Evolutionary conservation across 2,113 vertebrate genomes (phyloP), one percentile per base, ranked within the genome.

Genomic region (Cyrtonyx montezumae): DNA sequence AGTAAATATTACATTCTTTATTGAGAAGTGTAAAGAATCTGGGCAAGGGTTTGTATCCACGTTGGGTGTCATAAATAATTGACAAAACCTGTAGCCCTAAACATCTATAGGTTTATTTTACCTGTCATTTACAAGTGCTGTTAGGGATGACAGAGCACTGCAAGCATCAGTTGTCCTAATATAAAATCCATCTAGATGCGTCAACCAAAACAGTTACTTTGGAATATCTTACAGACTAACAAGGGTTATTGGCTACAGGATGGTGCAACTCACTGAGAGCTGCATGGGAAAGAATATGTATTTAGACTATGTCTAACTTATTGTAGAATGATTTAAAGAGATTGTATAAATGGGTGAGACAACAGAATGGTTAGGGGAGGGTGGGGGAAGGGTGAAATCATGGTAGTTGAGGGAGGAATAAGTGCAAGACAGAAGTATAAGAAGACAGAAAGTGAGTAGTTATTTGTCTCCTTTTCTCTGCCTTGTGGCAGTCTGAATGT

Each of bases 211-310:
- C n/a, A 19, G 36, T 5, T 43, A 23, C 28, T 53, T 46, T 48
- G 61, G 61, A 81, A 78, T 0, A 1, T 14, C 6, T 13, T 46
- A 36, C 67, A 43, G 17, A 9, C 7, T 68, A 67, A 45, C 1
- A 1, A 18, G 34, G 3, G 3, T 34, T 56, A 59, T 9, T 59
- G 5, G 5, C 53, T 70, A 34, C 28, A 19, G 6, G 1, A 3
- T 4, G 1, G 1, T 20, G 7, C 0, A 1, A 11, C 25, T 71
- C 34, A 34, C 28, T 18, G 68, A 46, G 19, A 79, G 14, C 37
- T n/a, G 14, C 2, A 20, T 5, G 6, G 14, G 6, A 65, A 91
- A 65, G 6, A 81, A n/a, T 22, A 53, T 53, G 25, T 43, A 43
- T 67, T 53, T 34, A 26, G 34, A 69, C 9, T 32, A 14, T 2